phyloP scores from a whole-genome alignment of 2,888 invertebrate species.

The Charanyca ferruginea region DNA sequence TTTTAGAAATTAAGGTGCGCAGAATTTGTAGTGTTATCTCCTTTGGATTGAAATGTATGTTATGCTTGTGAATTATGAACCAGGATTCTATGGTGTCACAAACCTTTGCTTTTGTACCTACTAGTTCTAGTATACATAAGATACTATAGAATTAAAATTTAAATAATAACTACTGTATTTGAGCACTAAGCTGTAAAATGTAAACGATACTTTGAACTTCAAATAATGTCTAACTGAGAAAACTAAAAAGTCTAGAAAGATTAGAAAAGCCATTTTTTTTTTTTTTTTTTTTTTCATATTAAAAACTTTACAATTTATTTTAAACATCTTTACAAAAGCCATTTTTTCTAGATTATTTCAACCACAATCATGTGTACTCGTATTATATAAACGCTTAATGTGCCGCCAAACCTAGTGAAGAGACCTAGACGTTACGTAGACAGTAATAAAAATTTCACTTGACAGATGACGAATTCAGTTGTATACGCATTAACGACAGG shows the following conservation, averaged over 20 bases:
- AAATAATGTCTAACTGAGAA: background rate
- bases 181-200: too few species aligned
- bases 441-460: constrained; percentile 73
- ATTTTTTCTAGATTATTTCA: background rate
- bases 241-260: background rate
- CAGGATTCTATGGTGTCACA: too few species aligned
- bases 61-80: too few species aligned
- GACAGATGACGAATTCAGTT: constrained; percentile 63
- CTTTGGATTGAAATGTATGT: too few species aligned
- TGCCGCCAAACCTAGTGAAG: constrained; percentile 23
- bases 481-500: constrained; percentile 53
- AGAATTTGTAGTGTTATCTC: too few species aligned
- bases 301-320: too few species aligned
- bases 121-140: too few species aligned
- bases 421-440: constrained; percentile 62
- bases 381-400: constrained; percentile 31
- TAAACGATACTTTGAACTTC: background rate
- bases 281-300: too few species aligned
- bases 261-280: background rate
- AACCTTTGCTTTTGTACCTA: too few species aligned
- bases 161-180: too few species aligned
- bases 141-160: too few species aligned
- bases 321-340: background rate
- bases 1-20: too few species aligned
- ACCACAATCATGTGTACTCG: constrained; percentile 1